Evolutionary conservation across 2,113 vertebrate genomes (phyloP), one percentile per base, ranked within the genome.

Genomic region (Phaethornis superciliosus): DNA sequence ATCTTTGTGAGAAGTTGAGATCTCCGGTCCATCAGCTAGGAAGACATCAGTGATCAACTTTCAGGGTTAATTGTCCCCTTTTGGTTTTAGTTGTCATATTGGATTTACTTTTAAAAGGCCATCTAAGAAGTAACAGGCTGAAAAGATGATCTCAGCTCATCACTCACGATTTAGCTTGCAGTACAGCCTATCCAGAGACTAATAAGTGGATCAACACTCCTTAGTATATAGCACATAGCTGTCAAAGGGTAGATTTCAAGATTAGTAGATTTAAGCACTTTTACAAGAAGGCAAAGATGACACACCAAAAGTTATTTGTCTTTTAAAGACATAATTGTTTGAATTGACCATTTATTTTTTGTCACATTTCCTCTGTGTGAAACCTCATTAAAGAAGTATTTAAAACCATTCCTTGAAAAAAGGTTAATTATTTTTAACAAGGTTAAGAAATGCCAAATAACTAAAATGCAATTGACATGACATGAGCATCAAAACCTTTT

Each of bases 101-200:
- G 67, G 42, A 49, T 93, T 90, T 94, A 47, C 49, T 94, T 88
- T 88, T 56, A 37, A 55, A 54, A 69, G 30, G 9, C 15, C 35
- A 49, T 22, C 27, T 72, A 46, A 88, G 46, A 92, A 80, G 10
- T 60, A 93, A 64, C n/a, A 65, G 26, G 16, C 46, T 85, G 88
- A 88, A 88, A 76, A 88, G 15, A 69, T 19, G 13, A 59, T 52
- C 44, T 82, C 62, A 76, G 32, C 46, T 80, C 26, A 64, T 60
- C 0, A 0, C 32, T 92, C 33, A 63, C 52, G 56, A 40, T 64
- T 92, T 69, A 65, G 22, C 8, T 81, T n/a, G 44, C 0, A 0
- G 37, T n/a, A 67, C 22, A 42, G 12, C 70, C 58, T 5, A 51
- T 28, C 33, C 30, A 63, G 64, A 90, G 83, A 44, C n/a, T 24